phyloP scores from a whole-genome alignment of 2,113 vertebrate genomes.

The Oreochromis aureus region DNA sequence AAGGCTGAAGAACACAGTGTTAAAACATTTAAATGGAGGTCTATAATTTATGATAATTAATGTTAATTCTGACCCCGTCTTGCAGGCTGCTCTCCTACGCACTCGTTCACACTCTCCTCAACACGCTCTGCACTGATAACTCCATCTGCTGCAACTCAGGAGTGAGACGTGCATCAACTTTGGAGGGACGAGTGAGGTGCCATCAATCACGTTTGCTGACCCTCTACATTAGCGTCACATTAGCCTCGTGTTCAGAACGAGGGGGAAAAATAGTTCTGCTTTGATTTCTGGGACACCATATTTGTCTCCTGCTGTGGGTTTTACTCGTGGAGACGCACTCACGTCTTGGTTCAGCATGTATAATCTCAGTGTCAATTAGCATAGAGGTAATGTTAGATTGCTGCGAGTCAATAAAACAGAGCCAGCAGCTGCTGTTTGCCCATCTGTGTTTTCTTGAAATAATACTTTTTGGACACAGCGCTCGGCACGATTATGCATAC shows the following conservation, averaged over 20 bases:
- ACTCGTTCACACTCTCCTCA: background rate
- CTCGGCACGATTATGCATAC: background rate
- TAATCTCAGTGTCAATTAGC: background rate
- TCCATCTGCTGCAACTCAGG: background rate
- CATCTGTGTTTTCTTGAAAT: background rate
- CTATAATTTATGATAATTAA: conserved; percentile 41
- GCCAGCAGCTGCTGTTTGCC: background rate
- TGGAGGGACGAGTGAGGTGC: background rate
- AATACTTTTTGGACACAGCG: background rate
- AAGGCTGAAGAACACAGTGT: background rate
- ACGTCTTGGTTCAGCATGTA: background rate
- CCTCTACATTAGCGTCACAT: background rate
- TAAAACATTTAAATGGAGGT: conserved; percentile 1
- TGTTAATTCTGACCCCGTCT: conserved; percentile 19
- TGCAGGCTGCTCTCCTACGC: background rate
- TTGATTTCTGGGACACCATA: background rate
- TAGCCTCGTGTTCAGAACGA: background rate
- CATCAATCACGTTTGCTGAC: background rate
- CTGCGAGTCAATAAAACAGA: background rate
- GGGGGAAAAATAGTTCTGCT: background rate
- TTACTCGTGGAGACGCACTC: background rate
- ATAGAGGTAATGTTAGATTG: background rate
- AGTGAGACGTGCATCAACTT: background rate
- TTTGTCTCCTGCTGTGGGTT: background rate
- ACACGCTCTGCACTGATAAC: background rate